Conservation (phyloP, 2,113 vertebrate genomes). For the Pteruthius melanotis region DNA sequence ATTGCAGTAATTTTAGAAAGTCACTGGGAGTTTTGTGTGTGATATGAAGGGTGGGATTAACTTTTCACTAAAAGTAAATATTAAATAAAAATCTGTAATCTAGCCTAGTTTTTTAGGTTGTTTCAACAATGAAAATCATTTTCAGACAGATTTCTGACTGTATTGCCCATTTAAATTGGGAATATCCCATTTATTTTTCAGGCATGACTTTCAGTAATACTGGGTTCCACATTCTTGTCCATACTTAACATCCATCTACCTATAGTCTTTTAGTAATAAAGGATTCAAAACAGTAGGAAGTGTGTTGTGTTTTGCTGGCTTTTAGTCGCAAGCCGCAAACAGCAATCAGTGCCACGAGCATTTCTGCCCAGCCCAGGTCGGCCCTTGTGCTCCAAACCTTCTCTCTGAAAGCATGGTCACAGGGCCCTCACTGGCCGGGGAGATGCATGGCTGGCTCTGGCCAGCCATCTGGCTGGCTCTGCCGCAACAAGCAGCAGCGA, state of each 20-base stretch:
- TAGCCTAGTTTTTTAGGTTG: background rate
- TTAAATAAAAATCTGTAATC: background rate
- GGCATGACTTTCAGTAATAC: background rate
- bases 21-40: background rate
- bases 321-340: no score
- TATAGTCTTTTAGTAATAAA: background rate
- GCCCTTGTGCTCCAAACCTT: no score
- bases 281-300: background rate
- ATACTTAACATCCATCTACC: background rate
- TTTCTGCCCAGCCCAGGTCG: no score
- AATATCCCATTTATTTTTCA: background rate
- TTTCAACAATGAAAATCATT: background rate
- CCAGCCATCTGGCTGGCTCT: no score
- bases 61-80: background rate
- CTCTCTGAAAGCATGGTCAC: no score
- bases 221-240: background rate
- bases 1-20: background rate
- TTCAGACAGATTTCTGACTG: background rate
- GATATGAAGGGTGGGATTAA: background rate
- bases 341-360: no score
- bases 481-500: no score
- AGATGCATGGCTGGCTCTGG: no score
- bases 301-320: no score
- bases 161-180: background rate
- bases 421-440: no score